Evolutionary conservation across 2,888 invertebrate species (phyloP), one percentile per base, ranked within the genome.

Genomic region (Cheilosia impressa): DNA sequence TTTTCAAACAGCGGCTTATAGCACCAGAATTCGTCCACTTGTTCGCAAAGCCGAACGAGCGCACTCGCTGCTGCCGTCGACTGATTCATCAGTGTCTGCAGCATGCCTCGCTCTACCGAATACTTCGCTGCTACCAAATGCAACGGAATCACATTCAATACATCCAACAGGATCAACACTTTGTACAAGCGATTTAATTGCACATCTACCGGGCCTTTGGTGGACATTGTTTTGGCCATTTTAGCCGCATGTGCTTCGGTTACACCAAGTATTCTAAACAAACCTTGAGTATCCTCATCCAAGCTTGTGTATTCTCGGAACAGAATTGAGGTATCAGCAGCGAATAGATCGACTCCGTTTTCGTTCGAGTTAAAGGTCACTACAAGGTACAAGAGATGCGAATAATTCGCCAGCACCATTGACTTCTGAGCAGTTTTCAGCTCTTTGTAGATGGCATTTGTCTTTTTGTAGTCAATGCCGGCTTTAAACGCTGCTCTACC

Each of bases 371-470:
- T 91, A 24, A 92, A 92, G 27, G 89, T 88, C 10, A 91, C 89
- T 0, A 98, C 96, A 41, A 98, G 93, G 93, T 96, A 98, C 65
- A 99, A 93, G 22, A 99, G 93, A 92, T 99, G 99, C 45, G 98
- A 93, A 89, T 95, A 94, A 88, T 96, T 96, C 88, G 95, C 92
- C 58, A 99, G 93, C 15, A 98, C 96, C 73, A 99, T 93, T 60
- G 95, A 95, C 60, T 94, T 93, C 87, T 96, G 95, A 0, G 97
- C 97, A 68, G 92, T 91, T 83, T 94, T 93, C 80, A 98, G 92
- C 90, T 98, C 98, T 7, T 93, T 92, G 88, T 96, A 95, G n/a
- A 99, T 93, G 87, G 93, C 93, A 88, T 94, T 93, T 0, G 97
- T 96, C 62, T 93, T 93, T 13, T 94, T 93, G 60, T 97, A 93